These are phyloP conservation scores for Caenorhabditis doughertyi DNA, from an alignment of 2,888 invertebrate genomes.

Conservation along the genomic window DNA sequence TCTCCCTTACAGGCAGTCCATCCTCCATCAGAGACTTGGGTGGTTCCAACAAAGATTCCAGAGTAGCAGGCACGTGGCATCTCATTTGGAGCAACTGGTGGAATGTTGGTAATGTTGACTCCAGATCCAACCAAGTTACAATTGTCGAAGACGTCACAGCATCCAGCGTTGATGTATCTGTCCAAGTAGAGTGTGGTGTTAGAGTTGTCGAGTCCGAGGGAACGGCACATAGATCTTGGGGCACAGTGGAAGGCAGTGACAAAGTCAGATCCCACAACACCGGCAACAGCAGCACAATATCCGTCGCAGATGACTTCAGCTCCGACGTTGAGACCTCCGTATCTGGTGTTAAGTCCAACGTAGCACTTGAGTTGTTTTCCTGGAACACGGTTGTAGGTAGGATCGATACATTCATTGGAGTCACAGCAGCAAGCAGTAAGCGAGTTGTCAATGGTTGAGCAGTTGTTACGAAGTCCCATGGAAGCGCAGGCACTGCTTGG, in stretches of 20 bases:
- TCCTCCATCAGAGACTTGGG: slow-evolving; percentile 61
- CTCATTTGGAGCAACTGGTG: slow-evolving; percentile 60
- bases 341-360: slow-evolving; percentile 65
- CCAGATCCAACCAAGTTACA: slow-evolving; percentile 61
- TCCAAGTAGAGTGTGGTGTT: slow-evolving; percentile 58
- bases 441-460: slow-evolving; percentile 63
- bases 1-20: slow-evolving; percentile 71
- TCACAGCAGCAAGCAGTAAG: slow-evolving; percentile 71
- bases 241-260: slow-evolving; percentile 69
- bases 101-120: slow-evolving; percentile 53
- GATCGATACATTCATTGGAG: slow-evolving; percentile 71
- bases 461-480: slow-evolving; percentile 69
- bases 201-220: slow-evolving; percentile 66
- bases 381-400: slow-evolving; percentile 67
- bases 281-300: slow-evolving; percentile 62
- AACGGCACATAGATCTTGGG: slow-evolving; percentile 66
- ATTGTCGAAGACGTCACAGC: slow-evolving; percentile 65
- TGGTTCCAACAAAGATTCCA: slow-evolving; percentile 63
- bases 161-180: slow-evolving; percentile 50
- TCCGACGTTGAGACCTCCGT: slow-evolving; percentile 35
- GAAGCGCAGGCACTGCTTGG: slow-evolving; percentile 64
- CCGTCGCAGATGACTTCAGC: slow-evolving; percentile 68
- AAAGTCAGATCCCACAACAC: slow-evolving; percentile 36
- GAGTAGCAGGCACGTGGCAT: slow-evolving; percentile 69
- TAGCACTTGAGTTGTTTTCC: slow-evolving; percentile 67